Evolutionary conservation across 2,888 invertebrate genomes (phyloP).

Genomic region (Dioctria linearis): DNA sequence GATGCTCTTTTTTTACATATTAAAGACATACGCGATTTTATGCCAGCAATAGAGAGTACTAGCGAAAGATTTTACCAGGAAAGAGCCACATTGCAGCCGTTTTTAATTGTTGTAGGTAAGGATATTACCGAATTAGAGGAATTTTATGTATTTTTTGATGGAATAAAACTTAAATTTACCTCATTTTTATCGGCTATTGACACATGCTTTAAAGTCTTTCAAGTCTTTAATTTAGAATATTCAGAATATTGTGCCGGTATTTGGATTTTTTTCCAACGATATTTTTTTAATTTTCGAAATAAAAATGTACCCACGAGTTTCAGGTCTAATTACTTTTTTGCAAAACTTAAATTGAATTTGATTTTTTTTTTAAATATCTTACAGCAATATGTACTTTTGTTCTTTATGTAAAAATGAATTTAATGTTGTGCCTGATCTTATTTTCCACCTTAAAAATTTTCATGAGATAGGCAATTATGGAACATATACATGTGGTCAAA

Average conservation of each 20-base stretch:
- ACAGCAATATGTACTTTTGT: constrained; percentile 15
- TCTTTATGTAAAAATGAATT: constrained; percentile 11
- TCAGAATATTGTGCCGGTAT: constrained; percentile 24
- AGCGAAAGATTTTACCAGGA: constrained; percentile 2
- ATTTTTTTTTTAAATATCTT: background rate
- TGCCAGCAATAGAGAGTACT: background rate
- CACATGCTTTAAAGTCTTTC: constrained; percentile 43
- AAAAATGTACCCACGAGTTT: constrained; percentile 8
- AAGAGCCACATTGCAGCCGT: background rate
- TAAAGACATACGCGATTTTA: constrained; percentile 18
- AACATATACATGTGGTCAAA: constrained; percentile 14
- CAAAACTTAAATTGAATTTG: constrained; percentile 5
- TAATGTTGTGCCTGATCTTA: background rate
- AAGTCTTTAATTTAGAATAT: constrained; percentile 44
- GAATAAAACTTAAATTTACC: constrained; percentile 14
- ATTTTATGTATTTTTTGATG: constrained; percentile 38
- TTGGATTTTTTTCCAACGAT: constrained; percentile 36
- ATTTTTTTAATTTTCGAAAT: constrained; percentile 14
- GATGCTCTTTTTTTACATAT: constrained; percentile 22
- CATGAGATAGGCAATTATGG: constrained; percentile 12
- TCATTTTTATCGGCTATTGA: constrained; percentile 18
- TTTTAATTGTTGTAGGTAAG: constrained; percentile 13
- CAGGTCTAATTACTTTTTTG: constrained; percentile 24
- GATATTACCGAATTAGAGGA: background rate
- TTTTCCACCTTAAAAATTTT: background rate